phyloP scores from a whole-genome alignment of 1,140 invertebrate species.

The Metaphire vulgaris region DNA sequence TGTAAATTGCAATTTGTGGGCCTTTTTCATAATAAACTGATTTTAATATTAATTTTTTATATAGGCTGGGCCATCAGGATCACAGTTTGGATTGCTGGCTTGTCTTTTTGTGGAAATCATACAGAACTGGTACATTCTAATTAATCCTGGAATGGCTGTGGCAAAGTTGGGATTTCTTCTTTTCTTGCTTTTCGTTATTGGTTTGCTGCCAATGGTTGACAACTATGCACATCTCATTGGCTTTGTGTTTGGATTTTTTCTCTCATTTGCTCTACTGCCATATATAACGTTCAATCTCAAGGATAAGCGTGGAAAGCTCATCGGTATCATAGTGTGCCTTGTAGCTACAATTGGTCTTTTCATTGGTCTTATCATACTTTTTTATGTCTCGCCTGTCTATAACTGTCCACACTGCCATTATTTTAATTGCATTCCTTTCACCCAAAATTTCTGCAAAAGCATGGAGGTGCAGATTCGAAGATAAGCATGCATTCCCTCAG shows the following conservation, averaged over 20 bases:
- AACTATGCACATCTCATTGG: conserved; percentile 88
- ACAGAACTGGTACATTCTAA: conserved; percentile 65
- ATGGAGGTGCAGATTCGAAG: conserved; percentile 81
- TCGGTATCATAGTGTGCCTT: conserved; percentile 68
- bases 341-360: conserved; percentile 66
- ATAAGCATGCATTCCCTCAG: no score
- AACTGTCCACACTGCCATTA: conserved; percentile 81
- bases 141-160: conserved; percentile 68
- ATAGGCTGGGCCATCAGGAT: conserved; percentile 86
- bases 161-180: conserved; percentile 70
- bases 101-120: conserved; percentile 86
- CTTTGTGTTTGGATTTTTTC: conserved; percentile 86
- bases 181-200: conserved; percentile 70
- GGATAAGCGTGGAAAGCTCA: conserved; percentile 60
- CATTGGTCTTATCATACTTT: conserved; percentile 70
- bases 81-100: conserved; percentile 85
- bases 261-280: conserved; percentile 81
- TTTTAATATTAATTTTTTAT: no score
- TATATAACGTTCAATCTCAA: conserved; percentile 52
- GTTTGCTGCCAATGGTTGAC: conserved; percentile 74
- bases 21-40: no score
- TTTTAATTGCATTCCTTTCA: conserved; percentile 86
- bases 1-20: no score
- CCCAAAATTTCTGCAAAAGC: conserved; percentile 80
- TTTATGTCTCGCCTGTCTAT: conserved; percentile 81